phyloP scores from a whole-genome alignment of 2,888 invertebrate genomes.

The Chloroclysta siterata region DNA sequence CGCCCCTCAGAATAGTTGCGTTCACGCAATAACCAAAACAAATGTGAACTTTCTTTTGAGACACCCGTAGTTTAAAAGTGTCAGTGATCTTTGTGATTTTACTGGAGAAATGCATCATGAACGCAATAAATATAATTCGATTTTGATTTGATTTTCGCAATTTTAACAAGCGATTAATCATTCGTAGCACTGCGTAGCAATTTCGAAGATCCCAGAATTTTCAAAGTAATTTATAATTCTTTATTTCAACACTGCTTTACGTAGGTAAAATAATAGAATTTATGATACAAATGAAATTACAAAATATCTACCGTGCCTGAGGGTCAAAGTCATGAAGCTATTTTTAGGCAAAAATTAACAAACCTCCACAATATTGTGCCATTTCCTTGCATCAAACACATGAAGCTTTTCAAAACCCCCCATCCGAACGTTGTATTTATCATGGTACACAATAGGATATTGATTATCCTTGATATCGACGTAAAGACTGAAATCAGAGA shows the following conservation, averaged over 20 bases:
- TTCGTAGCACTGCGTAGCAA: neutral
- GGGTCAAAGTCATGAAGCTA: too few species aligned
- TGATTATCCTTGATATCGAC: conserved; percentile 84
- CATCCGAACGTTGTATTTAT: conserved; percentile 92
- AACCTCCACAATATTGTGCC: conserved; percentile 90
- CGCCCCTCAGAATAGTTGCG: too few species aligned
- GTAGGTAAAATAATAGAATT: too few species aligned
- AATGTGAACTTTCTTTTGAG: too few species aligned
- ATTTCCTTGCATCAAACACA: conserved; percentile 95
- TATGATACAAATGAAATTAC: too few species aligned
- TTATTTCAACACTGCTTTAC: neutral
- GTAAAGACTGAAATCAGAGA: conserved; percentile 69
- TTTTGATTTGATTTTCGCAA: neutral
- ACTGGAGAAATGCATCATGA: too few species aligned
- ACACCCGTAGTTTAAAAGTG: too few species aligned
- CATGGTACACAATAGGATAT: conserved; percentile 92
- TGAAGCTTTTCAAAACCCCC: conserved; percentile 93
- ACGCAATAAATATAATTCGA: too few species aligned
- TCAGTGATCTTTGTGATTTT: too few species aligned
- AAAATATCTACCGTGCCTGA: too few species aligned
- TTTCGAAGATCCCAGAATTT: neutral
- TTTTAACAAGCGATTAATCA: neutral
- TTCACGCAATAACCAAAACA: too few species aligned
- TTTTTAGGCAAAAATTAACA: conserved; percentile 1
- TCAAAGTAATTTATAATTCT: neutral